A percentile compares a stretch with the other conserved stretches of the same genome.
Conservation (phyloP, 2,888 invertebrate species). For the Cheilosia urbana region DNA sequence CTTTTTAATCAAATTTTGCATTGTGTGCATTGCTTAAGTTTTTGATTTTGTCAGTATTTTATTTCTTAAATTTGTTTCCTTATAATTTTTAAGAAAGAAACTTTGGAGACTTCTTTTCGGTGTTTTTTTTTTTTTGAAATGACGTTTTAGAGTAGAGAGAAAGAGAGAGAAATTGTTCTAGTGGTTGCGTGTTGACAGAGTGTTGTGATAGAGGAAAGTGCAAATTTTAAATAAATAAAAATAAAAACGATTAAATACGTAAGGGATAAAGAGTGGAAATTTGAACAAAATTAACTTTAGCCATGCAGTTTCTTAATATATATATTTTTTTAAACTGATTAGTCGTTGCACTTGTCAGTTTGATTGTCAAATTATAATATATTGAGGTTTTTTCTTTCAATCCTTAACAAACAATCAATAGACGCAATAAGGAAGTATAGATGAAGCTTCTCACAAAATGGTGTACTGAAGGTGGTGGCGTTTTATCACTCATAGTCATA, state of each 20-base stretch:
- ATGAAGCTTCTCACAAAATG: too few relatives aligned
- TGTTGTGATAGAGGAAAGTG: slow-evolving; percentile 39
- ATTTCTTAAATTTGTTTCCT: neutral
- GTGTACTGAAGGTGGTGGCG: too few relatives aligned
- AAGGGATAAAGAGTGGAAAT: neutral
- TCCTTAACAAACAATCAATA: too few relatives aligned
- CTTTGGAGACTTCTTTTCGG: slow-evolving; percentile 18
- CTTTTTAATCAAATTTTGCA: slow-evolving; percentile 57
- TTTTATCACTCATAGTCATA: too few relatives aligned
- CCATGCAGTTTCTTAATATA: too few relatives aligned
- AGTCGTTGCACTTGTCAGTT: too few relatives aligned
- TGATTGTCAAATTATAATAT: too few relatives aligned
- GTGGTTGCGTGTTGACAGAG: slow-evolving; percentile 35
- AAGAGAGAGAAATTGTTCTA: slow-evolving; percentile 14
- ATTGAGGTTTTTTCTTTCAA: too few relatives aligned
- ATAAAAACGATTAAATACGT: neutral
- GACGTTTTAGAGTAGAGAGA: slow-evolving; percentile 23
- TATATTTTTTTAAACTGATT: too few relatives aligned
- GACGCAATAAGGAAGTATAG: too few relatives aligned
- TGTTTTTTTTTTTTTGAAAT: slow-evolving; percentile 19
- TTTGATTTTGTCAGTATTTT: slow-evolving; percentile 11
- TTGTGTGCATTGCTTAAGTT: slow-evolving; percentile 70
- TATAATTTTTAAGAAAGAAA: slow-evolving; percentile 4
- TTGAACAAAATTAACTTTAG: neutral
- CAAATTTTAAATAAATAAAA: neutral